phyloP scores from a whole-genome alignment of 1,140 invertebrate genomes.

The Teleogryllus occipitalis region DNA sequence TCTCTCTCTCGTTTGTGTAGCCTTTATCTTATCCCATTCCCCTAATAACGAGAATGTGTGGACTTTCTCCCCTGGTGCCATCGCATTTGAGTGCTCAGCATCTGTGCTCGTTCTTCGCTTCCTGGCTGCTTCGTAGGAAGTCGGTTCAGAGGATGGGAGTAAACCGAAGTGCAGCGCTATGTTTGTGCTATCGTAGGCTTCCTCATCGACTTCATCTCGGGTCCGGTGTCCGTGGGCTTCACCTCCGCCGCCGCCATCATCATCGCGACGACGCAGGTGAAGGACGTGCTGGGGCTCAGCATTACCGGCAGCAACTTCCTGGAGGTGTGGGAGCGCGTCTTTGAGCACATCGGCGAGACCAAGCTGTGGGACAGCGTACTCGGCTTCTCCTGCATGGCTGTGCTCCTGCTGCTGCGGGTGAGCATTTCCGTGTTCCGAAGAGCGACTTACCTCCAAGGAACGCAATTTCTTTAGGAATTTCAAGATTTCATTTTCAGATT shows the following conservation, averaged over 20 bases:
- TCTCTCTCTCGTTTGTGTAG: too few species aligned
- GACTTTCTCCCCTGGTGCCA: too few species aligned
- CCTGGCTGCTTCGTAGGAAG: too few species aligned
- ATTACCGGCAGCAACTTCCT: slow-evolving; percentile 57
- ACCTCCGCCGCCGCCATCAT: slow-evolving; percentile 84
- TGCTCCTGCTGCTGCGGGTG: slow-evolving; percentile 59
- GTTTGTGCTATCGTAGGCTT: slow-evolving; percentile 51
- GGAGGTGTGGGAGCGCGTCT: slow-evolving; percentile 50
- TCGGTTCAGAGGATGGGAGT: too few species aligned
- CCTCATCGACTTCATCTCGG: slow-evolving; percentile 83
- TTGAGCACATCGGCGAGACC: slow-evolving; percentile 57
- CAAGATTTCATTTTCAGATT: neutral
- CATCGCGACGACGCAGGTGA: slow-evolving; percentile 77
- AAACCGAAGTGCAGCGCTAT: too few species aligned
- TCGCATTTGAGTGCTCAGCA: too few species aligned
- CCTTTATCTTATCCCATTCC: too few species aligned
- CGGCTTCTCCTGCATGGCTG: slow-evolving; percentile 54
- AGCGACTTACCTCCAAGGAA: neutral
- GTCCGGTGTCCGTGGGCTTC: slow-evolving; percentile 84
- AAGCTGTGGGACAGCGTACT: slow-evolving; percentile 56
- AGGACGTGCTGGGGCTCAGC: slow-evolving; percentile 63
- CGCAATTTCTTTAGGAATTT: neutral
- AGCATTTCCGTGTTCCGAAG: slow-evolving; percentile 26
- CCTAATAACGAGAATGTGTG: too few species aligned
- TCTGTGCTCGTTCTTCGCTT: too few species aligned